A percentile compares a stretch with the other conserved stretches of the same genome.
phyloP scores from a whole-genome alignment of 2,113 vertebrate genomes.

The Sinocyclocheilus rhinocerous region DNA sequence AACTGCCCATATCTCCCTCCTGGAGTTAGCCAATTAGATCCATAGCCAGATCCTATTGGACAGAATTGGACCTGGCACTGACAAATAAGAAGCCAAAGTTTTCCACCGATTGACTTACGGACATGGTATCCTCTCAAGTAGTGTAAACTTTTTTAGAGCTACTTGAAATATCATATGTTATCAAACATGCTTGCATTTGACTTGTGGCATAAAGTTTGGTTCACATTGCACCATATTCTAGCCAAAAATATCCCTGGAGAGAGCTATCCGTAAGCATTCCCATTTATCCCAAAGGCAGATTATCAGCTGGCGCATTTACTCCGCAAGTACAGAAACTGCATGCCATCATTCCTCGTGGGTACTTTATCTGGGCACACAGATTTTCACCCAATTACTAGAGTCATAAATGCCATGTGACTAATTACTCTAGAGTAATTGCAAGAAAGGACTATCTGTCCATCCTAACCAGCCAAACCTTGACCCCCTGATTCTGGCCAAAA shows the following conservation, averaged over 20 bases:
- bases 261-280: background rate
- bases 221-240: background rate
- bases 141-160: background rate
- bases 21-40: background rate
- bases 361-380: background rate
- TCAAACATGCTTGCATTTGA: background rate
- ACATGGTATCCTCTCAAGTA: background rate
- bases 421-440: background rate
- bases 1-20: conserved; percentile 3
- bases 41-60: conserved; percentile 1
- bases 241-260: background rate
- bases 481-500: background rate
- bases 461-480: background rate
- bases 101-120: background rate
- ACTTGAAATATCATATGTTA: background rate
- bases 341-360: background rate
- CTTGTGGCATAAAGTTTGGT: background rate
- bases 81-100: background rate
- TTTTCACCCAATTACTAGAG: background rate
- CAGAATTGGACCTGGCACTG: background rate
- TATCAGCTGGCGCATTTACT: background rate
- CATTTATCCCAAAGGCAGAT: too few species aligned
- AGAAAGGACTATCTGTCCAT: background rate
- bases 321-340: background rate
- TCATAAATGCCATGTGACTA: background rate